Conservation (phyloP, 2,113 vertebrate genomes). For the Aphyosemion australe region DNA sequence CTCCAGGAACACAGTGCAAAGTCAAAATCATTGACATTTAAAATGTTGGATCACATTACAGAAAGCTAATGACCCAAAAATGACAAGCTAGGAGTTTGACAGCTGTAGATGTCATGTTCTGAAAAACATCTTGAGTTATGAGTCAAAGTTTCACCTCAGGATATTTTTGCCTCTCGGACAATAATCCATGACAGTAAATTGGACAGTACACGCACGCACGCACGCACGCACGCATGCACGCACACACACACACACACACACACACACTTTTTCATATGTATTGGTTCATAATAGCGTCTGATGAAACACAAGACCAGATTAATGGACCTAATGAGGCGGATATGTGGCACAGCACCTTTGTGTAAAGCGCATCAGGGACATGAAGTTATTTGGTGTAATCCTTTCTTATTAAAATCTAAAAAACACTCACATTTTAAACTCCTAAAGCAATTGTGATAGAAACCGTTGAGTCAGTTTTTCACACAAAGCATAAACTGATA, state of each 20-base stretch:
- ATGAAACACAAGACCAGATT: constrained; percentile 45
- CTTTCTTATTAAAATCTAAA: background rate
- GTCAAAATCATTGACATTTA: constrained; percentile 58
- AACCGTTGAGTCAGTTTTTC: background rate
- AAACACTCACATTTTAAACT: background rate
- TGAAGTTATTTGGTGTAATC: constrained; percentile 24
- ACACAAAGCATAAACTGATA: background rate
- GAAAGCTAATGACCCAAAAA: constrained; percentile 23
- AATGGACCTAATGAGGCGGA: constrained; percentile 55
- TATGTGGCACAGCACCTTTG: constrained; percentile 30
- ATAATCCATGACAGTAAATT: constrained; percentile 45
- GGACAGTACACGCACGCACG: background rate
- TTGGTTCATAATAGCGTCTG: constrained; percentile 10
- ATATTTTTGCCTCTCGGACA: constrained; percentile 22
- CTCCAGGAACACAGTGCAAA: constrained; percentile 32
- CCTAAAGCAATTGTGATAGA: background rate
- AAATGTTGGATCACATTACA: constrained; percentile 40
- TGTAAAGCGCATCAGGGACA: constrained; percentile 3
- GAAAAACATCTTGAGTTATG: background rate
- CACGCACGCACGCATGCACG: no score
- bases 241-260: background rate
- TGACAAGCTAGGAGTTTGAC: constrained; percentile 1
- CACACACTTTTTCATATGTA: background rate
- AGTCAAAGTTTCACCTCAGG: constrained; percentile 14
- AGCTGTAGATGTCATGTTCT: constrained; percentile 18